Conservation (phyloP, 1,140 invertebrate species). For the Drosophila persimilis region DNA sequence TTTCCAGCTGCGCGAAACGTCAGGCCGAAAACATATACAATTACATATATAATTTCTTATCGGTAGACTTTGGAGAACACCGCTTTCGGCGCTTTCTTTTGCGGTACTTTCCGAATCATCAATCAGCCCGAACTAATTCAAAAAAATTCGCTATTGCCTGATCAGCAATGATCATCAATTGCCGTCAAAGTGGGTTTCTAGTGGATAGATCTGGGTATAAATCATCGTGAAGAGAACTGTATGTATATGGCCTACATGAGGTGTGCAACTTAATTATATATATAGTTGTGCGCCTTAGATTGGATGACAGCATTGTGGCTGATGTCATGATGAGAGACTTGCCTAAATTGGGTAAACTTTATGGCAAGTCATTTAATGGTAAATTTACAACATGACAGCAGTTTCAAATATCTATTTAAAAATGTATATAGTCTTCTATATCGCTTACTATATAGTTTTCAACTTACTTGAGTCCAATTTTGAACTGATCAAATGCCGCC, state of each 20-base stretch:
- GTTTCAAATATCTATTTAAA: background rate
- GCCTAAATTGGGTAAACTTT: background rate
- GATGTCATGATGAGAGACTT: slow-evolving; percentile 30
- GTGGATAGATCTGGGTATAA: background rate
- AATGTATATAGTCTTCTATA: slow-evolving; percentile 3
- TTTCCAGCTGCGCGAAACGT: slow-evolving; percentile 21
- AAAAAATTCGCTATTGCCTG: background rate
- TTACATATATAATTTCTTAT: slow-evolving; percentile 2
- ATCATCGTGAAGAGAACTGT: slow-evolving; percentile 6
- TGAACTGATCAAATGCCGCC: slow-evolving; percentile 78
- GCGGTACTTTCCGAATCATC: background rate
- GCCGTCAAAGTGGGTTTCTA: background rate
- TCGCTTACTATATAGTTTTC: slow-evolving; percentile 2
- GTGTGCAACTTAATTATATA: slow-evolving; percentile 38
- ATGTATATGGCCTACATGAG: slow-evolving; percentile 9
- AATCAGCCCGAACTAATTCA: background rate
- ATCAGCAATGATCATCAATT: background rate
- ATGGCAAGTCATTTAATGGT: no score
- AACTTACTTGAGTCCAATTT: slow-evolving; percentile 82
- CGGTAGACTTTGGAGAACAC: background rate
- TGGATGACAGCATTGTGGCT: slow-evolving; percentile 43
- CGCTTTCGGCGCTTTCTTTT: no score
- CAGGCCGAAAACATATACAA: background rate
- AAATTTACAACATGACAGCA: no score
- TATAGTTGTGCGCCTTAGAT: slow-evolving; percentile 29